A percentile compares a stretch with the other conserved stretches of the same genome.
phyloP scores from a whole-genome alignment of 1,140 invertebrate species.

The Bombus breviceps region DNA sequence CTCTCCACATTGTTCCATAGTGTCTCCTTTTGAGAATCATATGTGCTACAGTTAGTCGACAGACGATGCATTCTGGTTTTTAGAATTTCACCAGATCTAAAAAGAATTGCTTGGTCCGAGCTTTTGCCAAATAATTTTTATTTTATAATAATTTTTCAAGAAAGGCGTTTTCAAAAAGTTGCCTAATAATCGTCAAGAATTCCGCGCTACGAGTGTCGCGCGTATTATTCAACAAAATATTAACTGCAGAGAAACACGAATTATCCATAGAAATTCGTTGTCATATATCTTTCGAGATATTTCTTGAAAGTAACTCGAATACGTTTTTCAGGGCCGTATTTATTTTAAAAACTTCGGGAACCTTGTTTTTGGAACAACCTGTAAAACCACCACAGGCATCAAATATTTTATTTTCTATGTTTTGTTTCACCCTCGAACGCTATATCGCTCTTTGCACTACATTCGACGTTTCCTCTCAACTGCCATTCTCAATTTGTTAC shows the following conservation, averaged over 20 bases:
- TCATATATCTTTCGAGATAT: neutral
- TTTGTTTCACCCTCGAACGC: neutral
- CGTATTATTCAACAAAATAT: too few relatives aligned
- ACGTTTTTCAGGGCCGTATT: neutral
- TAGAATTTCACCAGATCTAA: too few relatives aligned
- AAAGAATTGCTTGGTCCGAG: too few relatives aligned
- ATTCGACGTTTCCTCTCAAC: constrained; percentile 33
- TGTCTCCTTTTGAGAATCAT: too few relatives aligned
- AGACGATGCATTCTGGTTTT: too few relatives aligned
- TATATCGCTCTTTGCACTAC: constrained; percentile 31
- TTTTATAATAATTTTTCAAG: too few relatives aligned
- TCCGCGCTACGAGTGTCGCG: too few relatives aligned
- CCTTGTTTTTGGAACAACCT: neutral
- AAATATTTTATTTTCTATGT: neutral
- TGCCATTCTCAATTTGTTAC: constrained; percentile 24
- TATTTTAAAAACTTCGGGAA: neutral
- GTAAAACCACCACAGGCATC: neutral
- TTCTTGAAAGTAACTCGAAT: neutral
- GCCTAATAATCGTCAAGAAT: neutral
- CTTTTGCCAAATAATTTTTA: too few relatives aligned
- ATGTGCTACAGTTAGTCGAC: too few relatives aligned
- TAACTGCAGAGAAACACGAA: too few relatives aligned
- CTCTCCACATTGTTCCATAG: too few relatives aligned
- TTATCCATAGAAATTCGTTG: too few relatives aligned
- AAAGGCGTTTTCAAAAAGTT: neutral